Percentiles rank a stretch among this genome's conserved stretches.
Evolutionary conservation across 1,140 invertebrate species (phyloP).

Genomic region (Drosophila kikkawai): DNA sequence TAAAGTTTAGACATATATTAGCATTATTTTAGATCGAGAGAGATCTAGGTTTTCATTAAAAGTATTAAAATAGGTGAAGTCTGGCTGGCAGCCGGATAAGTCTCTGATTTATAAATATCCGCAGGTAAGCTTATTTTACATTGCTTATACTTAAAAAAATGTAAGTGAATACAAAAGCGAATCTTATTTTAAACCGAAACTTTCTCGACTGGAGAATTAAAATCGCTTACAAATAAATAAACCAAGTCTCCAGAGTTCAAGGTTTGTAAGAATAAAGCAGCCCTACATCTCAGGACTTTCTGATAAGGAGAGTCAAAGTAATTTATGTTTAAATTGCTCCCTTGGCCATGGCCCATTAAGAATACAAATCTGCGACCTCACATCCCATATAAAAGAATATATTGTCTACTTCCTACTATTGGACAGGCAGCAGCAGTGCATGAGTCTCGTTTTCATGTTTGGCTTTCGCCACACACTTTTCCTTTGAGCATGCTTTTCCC

Average conservation of each 20-base stretch:
- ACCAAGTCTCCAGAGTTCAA: slow-evolving; percentile 10
- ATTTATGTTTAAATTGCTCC: slow-evolving; percentile 30
- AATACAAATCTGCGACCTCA: slow-evolving; percentile 46
- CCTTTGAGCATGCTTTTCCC: slow-evolving; percentile 39
- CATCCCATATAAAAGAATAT: slow-evolving; percentile 37
- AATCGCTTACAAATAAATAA: slow-evolving; percentile 23
- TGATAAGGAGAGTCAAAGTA: slow-evolving; percentile 20
- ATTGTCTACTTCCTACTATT: slow-evolving; percentile 26
- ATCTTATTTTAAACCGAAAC: background rate
- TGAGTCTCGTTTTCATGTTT: slow-evolving; percentile 49
- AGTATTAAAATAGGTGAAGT: background rate
- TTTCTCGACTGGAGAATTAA: slow-evolving; percentile 1
- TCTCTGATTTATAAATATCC: too few species aligned
- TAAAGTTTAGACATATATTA: background rate
- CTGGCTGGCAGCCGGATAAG: too few species aligned
- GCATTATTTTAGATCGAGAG: background rate
- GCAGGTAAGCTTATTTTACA: background rate
- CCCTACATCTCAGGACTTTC: background rate
- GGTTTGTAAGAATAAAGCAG: slow-evolving; percentile 1
- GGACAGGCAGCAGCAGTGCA: slow-evolving; percentile 43
- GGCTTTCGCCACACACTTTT: slow-evolving; percentile 62
- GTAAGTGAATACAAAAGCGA: background rate
- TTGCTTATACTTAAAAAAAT: background rate
- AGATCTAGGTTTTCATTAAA: background rate
- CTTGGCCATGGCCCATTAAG: slow-evolving; percentile 41